phyloP scores from a whole-genome alignment of 2,113 vertebrate species.

The Xenus cinereus region DNA sequence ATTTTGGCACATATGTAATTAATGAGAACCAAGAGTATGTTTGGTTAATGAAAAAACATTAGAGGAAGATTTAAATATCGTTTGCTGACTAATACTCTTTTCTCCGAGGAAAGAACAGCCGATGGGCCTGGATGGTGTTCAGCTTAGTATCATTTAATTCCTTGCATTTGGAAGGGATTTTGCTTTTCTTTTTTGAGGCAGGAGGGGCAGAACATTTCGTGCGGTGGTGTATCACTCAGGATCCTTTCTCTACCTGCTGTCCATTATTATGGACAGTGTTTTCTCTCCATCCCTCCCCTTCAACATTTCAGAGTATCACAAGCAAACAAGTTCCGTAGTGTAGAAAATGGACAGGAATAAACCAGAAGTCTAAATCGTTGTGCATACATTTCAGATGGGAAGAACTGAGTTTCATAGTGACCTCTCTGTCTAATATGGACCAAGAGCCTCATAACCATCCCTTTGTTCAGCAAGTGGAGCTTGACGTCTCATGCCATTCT shows the following conservation, averaged over 20 bases:
- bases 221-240: neutral
- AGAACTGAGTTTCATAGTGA: neutral
- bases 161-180: neutral
- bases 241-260: neutral
- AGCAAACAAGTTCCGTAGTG: neutral
- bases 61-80: neutral
- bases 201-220: neutral
- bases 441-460: neutral
- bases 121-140: neutral
- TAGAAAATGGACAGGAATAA: neutral
- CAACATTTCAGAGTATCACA: neutral
- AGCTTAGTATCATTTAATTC: neutral
- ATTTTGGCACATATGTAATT: neutral
- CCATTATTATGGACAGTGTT: neutral
- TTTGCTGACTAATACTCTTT: neutral
- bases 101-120: neutral
- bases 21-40: neutral
- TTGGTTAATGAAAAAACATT: neutral
- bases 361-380: neutral
- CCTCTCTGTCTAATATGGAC: neutral
- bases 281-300: neutral
- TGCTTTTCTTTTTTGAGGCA: neutral
- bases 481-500: neutral
- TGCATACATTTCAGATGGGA: neutral
- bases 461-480: neutral